phyloP scores from a whole-genome alignment of 2,113 vertebrate species.

The Oreotrochilus melanogaster region DNA sequence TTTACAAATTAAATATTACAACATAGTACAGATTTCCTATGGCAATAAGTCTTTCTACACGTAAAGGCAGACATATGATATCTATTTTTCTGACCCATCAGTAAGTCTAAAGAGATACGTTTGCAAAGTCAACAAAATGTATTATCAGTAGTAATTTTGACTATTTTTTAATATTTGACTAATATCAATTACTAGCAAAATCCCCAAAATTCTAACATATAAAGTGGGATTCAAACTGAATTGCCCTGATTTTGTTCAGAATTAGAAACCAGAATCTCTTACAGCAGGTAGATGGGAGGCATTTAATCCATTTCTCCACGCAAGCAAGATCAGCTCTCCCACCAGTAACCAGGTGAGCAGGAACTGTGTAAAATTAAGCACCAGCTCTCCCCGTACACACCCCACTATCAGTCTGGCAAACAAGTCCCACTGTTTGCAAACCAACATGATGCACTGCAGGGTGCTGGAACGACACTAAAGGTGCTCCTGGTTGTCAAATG shows the following conservation, averaged over 20 bases:
- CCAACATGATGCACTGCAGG: background rate
- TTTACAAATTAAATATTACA: background rate
- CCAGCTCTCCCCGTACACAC: background rate
- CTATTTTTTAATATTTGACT: no score
- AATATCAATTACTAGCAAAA: background rate
- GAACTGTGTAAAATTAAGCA: background rate
- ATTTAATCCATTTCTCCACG: background rate
- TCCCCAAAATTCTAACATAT: background rate
- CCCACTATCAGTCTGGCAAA: background rate
- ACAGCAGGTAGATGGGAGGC: background rate
- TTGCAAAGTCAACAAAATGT: background rate
- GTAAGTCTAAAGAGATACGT: background rate
- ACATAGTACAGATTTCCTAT: background rate
- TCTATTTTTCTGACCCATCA: background rate
- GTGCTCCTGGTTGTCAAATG: background rate
- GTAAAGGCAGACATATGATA: background rate
- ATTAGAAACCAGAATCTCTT: background rate
- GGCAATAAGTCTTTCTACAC: background rate
- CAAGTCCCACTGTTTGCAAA: rapidly evolving
- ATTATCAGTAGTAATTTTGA: background rate
- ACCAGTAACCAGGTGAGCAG: background rate
- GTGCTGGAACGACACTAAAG: background rate
- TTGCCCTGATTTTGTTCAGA: background rate
- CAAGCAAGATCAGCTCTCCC: background rate
- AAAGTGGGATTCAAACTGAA: background rate